These are phyloP conservation scores for Ectemnius continuus DNA, from an alignment of 2,888 invertebrate genomes.

Conservation along the genomic window DNA sequence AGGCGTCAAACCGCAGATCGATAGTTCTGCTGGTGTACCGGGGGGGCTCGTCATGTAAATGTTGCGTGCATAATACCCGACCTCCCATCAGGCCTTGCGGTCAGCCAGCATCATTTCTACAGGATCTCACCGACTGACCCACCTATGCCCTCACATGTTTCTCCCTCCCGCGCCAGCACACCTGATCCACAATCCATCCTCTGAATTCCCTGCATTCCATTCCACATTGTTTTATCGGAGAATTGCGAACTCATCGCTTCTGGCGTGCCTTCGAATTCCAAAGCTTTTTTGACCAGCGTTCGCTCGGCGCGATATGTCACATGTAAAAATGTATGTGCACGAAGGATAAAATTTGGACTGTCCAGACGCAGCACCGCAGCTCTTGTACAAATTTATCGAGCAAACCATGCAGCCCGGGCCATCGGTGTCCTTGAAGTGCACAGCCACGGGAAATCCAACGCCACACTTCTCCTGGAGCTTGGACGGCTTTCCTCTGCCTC, in stretches of 20 bases:
- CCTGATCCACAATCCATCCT: background rate
- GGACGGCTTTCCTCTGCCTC: slow-evolving; percentile 91
- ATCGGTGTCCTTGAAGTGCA: slow-evolving; percentile 93
- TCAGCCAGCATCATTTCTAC: slow-evolving; percentile 59
- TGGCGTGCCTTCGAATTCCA: background rate
- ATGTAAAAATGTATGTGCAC: slow-evolving; percentile 35
- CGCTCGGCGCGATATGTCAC: background rate
- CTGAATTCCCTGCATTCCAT: slow-evolving; percentile 17
- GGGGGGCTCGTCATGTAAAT: slow-evolving; percentile 74
- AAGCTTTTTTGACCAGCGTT: slow-evolving; percentile 15
- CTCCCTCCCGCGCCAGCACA: background rate
- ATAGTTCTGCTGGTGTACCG: slow-evolving; percentile 69
- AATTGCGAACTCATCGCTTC: background rate
- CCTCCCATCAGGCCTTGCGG: slow-evolving; percentile 62
- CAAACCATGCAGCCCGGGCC: slow-evolving; percentile 95
- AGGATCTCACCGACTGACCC: slow-evolving; percentile 27
- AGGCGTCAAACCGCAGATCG: slow-evolving; percentile 77
- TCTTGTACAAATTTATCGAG: slow-evolving; percentile 94
- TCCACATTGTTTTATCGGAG: background rate
- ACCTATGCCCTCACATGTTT: slow-evolving; percentile 11
- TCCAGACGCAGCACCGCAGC: slow-evolving; percentile 91
- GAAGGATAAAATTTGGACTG: slow-evolving; percentile 8
- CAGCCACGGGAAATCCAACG: slow-evolving; percentile 95
- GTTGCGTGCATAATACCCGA: slow-evolving; percentile 69
- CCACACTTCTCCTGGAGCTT: slow-evolving; percentile 95